phyloP scores from a whole-genome alignment of 2,797 vertebrate species.

The Microhierax caerulescens region DNA sequence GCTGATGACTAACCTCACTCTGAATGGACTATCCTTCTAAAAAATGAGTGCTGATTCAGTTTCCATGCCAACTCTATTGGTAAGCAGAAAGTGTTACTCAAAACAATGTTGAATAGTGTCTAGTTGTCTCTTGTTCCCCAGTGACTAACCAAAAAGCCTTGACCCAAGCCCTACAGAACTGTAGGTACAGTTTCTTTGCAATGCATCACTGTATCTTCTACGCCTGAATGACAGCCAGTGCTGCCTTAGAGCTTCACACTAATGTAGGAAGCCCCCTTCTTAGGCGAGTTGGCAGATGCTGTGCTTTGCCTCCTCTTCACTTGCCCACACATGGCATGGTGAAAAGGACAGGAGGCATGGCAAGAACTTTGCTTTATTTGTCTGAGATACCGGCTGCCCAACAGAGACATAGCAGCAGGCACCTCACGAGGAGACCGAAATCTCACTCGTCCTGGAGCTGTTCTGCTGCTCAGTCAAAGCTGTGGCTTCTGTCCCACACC shows the following conservation, averaged over 20 bases:
- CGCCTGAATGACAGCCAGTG: background rate
- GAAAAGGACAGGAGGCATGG: background rate
- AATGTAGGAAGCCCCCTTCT: background rate
- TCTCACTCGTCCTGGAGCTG: background rate
- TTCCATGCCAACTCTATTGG: constrained; percentile 59
- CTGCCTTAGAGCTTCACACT: background rate
- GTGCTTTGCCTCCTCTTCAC: background rate
- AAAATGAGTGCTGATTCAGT: constrained; percentile 33
- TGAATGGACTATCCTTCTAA: constrained; percentile 15
- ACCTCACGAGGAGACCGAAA: background rate
- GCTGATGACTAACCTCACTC: constrained; percentile 38
- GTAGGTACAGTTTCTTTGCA: background rate
- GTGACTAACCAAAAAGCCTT: background rate
- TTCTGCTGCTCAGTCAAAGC: background rate
- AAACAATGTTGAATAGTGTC: constrained; percentile 19
- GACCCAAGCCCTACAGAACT: background rate
- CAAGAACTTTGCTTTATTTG: background rate
- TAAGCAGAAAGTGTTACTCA: constrained; percentile 28
- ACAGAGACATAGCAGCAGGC: background rate
- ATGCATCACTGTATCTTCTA: background rate
- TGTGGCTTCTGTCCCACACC: background rate
- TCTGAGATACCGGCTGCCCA: background rate
- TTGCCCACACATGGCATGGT: background rate
- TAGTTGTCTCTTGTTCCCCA: background rate
- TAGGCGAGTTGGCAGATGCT: background rate